These are phyloP conservation scores for Gerris lacustris DNA, from an alignment of 2,888 invertebrate genomes.

Conservation along the genomic window DNA sequence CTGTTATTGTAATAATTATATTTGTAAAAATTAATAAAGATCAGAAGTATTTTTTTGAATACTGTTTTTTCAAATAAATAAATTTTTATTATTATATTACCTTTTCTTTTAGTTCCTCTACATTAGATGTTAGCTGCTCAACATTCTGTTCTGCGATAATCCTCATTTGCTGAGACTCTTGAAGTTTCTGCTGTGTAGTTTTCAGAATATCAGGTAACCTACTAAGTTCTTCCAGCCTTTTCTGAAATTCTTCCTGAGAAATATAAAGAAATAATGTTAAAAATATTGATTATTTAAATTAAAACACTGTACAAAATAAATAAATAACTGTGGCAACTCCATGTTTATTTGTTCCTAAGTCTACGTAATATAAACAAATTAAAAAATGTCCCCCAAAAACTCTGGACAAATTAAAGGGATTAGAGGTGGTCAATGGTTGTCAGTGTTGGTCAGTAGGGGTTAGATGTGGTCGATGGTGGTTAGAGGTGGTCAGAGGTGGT, in stretches of 20 bases:
- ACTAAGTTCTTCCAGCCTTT: constrained; percentile 54
- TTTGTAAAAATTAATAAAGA: too few species aligned
- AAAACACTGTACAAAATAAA: too few species aligned
- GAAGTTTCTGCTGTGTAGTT: constrained; percentile 52
- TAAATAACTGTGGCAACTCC: background rate
- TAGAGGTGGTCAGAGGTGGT: too few species aligned
- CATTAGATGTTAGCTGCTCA: constrained; percentile 51
- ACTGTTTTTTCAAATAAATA: too few species aligned
- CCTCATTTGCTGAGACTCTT: constrained; percentile 56
- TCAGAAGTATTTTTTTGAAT: too few species aligned
- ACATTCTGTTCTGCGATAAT: constrained; percentile 52
- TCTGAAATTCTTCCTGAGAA: constrained; percentile 52
- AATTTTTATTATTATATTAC: constrained; percentile 32
- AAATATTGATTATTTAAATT: too few species aligned
- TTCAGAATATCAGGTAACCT: constrained; percentile 57
- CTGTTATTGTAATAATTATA: too few species aligned
- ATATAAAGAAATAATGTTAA: background rate
- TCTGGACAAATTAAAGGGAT: too few species aligned
- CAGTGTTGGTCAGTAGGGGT: too few species aligned
- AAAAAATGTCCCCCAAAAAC: too few species aligned
- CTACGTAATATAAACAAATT: background rate
- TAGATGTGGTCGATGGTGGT: too few species aligned
- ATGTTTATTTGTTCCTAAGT: background rate
- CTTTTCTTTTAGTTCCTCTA: constrained; percentile 50
- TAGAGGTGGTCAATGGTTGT: too few species aligned